Evolutionary conservation across 1,140 invertebrate species (phyloP).

Genomic region (Sitobion miscanthi): DNA sequence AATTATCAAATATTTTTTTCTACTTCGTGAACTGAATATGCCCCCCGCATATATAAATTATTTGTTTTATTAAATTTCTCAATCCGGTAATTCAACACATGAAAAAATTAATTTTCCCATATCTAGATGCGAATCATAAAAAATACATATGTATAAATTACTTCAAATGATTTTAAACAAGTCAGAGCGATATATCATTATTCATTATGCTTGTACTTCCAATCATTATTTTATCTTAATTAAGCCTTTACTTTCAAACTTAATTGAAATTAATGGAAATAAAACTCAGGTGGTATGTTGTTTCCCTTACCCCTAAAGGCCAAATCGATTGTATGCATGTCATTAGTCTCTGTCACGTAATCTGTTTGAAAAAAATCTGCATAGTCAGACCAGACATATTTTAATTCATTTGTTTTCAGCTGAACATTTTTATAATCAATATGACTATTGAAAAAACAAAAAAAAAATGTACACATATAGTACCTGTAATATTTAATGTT

Average conservation of each 20-base stretch:
- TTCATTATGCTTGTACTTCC: background rate
- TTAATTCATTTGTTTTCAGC: conserved; percentile 12
- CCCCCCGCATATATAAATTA: background rate
- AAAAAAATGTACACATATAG: no score
- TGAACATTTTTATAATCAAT: background rate
- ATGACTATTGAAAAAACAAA: background rate
- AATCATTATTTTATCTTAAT: conserved; percentile 46
- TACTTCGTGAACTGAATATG: background rate
- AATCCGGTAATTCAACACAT: background rate
- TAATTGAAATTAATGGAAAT: conserved; percentile 51
- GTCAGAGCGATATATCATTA: background rate
- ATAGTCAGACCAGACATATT: conserved; percentile 25
- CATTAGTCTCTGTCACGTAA: conserved; percentile 54
- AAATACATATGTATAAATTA: background rate
- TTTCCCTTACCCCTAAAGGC: background rate
- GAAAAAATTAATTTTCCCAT: background rate
- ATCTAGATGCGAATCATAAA: background rate
- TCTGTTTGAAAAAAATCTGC: conserved; percentile 37
- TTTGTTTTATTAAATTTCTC: background rate
- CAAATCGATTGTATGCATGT: conserved; percentile 35
- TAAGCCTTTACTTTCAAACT: conserved; percentile 31
- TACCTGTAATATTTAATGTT: background rate
- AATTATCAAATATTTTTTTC: background rate
- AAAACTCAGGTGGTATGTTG: conserved; percentile 27
- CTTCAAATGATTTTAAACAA: background rate